A percentile compares a stretch with the other conserved stretches of the same genome.
phyloP scores from a whole-genome alignment of 2,113 vertebrate species.

The Marcusenius ussheri region DNA sequence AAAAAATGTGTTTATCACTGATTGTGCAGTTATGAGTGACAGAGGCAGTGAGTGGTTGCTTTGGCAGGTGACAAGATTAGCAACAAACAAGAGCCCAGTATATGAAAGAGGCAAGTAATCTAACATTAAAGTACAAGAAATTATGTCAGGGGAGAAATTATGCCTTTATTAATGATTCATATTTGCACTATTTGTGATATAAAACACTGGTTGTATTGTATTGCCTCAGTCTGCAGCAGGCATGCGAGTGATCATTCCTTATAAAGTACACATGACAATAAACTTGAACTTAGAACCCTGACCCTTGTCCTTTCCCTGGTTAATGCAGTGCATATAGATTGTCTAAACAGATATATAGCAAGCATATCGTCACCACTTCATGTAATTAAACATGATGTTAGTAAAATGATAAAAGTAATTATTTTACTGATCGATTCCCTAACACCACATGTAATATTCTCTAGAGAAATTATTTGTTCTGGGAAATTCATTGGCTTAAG shows the following conservation, averaged over 20 bases:
- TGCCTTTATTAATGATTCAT: not conserved
- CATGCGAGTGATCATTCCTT: not conserved
- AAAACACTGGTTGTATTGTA: not conserved
- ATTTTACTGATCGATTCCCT: not conserved
- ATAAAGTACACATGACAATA: not conserved
- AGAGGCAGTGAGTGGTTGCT: not conserved
- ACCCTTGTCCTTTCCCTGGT: not conserved
- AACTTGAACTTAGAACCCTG: not conserved
- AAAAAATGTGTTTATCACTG: not conserved
- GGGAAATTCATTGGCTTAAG: not conserved
- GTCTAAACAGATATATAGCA: not conserved
- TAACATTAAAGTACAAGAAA: not conserved
- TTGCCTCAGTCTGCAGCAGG: not conserved
- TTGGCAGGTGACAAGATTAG: not conserved
- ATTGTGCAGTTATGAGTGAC: not conserved
- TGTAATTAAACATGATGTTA: not conserved
- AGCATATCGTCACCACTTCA: not conserved
- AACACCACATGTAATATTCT: not conserved
- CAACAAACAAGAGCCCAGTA: not conserved
- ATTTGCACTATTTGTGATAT: not conserved
- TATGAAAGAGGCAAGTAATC: not conserved
- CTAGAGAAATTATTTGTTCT: not conserved
- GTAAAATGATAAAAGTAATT: not conserved
- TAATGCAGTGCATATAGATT: not conserved
- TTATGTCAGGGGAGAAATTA: not conserved